Evolutionary conservation across 2,797 vertebrate genomes (phyloP).

Genomic region (Pangasius mekongensis): DNA sequence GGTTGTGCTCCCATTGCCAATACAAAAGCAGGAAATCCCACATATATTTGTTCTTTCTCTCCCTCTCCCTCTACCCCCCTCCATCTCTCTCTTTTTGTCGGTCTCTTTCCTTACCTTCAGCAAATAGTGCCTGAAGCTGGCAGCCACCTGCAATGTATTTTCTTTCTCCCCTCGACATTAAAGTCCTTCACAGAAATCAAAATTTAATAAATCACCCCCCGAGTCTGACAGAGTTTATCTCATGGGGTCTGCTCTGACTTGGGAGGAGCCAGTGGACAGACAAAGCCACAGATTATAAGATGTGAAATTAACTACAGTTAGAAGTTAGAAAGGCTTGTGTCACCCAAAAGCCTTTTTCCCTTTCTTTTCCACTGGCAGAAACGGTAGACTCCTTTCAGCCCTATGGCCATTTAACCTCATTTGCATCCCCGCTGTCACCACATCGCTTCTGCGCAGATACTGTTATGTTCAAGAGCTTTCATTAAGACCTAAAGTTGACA

Average conservation of each 20-base stretch:
- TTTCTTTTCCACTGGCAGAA: conserved; percentile 13
- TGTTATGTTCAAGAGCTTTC: conserved; percentile 74
- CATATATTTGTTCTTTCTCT: conserved; percentile 72
- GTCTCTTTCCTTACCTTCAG: conserved; percentile 63
- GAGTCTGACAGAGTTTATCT: conserved; percentile 88
- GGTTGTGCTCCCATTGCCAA: conserved; percentile 68
- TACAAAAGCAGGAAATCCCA: conserved; percentile 83
- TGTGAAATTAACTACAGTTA: conserved; percentile 86
- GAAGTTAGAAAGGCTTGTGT: conserved; percentile 76
- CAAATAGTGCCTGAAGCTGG: conserved; percentile 76
- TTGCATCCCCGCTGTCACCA: conserved; percentile 81
- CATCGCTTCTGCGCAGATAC: conserved; percentile 73
- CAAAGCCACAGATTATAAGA: conserved; percentile 81
- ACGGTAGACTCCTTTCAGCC: conserved; percentile 72
- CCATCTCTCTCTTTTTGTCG: conserved; percentile 59
- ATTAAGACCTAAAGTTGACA: conserved; percentile 78
- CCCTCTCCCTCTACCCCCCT: conserved; percentile 59
- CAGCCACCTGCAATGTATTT: conserved; percentile 78
- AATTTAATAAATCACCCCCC: conserved; percentile 88
- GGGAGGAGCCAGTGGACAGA: conserved; percentile 79
- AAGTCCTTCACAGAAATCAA: conserved; percentile 87
- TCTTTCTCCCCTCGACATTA: conserved; percentile 78
- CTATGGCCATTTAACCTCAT: conserved; percentile 81
- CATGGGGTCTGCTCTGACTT: conserved; percentile 80
- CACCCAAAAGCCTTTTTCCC: conserved; percentile 39